Percentiles rank a stretch among this genome's conserved stretches.
Evolutionary conservation across 2,113 vertebrate species (phyloP).

Genomic region (Microtus montanus): DNA sequence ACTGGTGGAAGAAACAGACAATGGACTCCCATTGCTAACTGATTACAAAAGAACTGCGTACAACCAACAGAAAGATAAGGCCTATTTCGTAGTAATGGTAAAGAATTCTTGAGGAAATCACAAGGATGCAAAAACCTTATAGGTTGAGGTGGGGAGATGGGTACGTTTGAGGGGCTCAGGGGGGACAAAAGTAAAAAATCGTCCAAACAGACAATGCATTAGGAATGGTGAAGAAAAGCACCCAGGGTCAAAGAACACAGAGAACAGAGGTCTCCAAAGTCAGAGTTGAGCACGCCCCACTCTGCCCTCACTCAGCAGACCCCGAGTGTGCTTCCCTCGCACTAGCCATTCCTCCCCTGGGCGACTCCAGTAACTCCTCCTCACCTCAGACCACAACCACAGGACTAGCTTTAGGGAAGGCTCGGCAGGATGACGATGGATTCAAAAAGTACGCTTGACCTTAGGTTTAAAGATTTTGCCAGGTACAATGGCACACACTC

Average conservation of each 20-base stretch:
- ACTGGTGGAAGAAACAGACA: not conserved
- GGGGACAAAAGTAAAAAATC: not conserved
- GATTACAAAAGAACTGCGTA: not conserved
- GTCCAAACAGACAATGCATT: not conserved
- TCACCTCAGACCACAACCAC: not conserved
- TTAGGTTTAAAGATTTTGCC: not conserved
- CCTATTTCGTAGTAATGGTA: not conserved
- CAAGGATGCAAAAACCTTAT: not conserved
- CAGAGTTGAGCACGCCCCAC: not conserved
- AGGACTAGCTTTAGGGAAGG: not conserved
- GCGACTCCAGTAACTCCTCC: not conserved
- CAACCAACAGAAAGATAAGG: not conserved
- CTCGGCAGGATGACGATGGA: not conserved
- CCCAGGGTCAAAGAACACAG: not conserved
- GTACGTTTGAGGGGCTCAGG: too few species aligned
- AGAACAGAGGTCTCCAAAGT: not conserved
- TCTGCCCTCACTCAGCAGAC: not conserved
- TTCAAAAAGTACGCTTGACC: not conserved
- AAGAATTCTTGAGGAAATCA: not conserved
- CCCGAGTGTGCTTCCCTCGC: not conserved
- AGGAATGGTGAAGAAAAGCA: slow-evolving; percentile 2
- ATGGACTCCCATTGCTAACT: not conserved
- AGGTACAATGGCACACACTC: not conserved
- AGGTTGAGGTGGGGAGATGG: too few species aligned
- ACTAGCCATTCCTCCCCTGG: not conserved